Conservation (phyloP, 2,888 invertebrate species). For the Drosophila testacea region DNA sequence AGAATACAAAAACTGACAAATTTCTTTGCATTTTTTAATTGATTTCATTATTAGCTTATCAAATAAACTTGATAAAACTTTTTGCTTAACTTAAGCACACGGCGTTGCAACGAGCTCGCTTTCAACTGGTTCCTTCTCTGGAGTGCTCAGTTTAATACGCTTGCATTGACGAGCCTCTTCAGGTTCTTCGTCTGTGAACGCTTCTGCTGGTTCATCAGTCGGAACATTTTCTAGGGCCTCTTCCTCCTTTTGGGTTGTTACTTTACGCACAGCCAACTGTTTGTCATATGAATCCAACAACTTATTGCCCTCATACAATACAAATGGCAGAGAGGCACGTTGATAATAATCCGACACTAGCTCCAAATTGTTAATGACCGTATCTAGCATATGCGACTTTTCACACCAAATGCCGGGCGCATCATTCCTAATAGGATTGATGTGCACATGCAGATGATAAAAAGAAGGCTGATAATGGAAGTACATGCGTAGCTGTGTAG, state of each 20-base stretch:
- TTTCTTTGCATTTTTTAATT: constrained; percentile 34
- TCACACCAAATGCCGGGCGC: constrained; percentile 94
- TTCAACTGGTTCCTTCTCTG: constrained; percentile 39
- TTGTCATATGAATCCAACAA: constrained; percentile 88
- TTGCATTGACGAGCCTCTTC: constrained; percentile 53
- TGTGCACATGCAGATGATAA: constrained; percentile 98
- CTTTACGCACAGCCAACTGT: constrained; percentile 44
- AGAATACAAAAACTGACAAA: constrained; percentile 59
- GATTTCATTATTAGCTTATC: constrained; percentile 31
- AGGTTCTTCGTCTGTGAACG: constrained; percentile 53
- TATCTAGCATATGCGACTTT: constrained; percentile 93
- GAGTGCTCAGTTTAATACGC: constrained; percentile 56
- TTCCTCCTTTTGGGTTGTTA: not conserved
- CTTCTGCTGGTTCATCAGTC: constrained; percentile 16
- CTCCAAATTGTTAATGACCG: constrained; percentile 96
- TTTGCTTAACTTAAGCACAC: constrained; percentile 43
- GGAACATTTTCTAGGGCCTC: not conserved
- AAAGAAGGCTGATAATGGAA: constrained; percentile 98
- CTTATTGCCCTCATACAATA: constrained; percentile 90
- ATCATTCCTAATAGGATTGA: constrained; percentile 92
- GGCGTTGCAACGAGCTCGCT: constrained; percentile 38
- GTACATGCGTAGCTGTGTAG: constrained; percentile 92
- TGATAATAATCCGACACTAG: constrained; percentile 93
- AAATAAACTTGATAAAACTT: constrained; percentile 37
- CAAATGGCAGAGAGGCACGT: constrained; percentile 92